phyloP scores from a whole-genome alignment of 64 coral and sea anemone genomes.

The Montipora capricornis region DNA sequence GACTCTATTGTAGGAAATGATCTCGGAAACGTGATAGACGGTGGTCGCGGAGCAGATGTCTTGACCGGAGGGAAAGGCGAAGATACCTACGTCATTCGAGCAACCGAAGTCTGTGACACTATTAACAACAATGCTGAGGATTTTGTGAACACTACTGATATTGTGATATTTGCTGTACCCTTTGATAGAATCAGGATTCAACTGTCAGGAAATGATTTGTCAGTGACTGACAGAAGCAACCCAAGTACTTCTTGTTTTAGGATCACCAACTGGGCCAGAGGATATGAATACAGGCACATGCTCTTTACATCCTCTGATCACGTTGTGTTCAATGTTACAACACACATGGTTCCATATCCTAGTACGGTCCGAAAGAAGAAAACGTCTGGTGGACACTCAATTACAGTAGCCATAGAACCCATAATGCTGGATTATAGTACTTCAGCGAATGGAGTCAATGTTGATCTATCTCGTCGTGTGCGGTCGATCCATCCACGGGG shows the following conservation, averaged over 20 bases:
- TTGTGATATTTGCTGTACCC: constrained; percentile 32
- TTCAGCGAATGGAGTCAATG: background rate
- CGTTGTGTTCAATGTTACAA: constrained; percentile 37
- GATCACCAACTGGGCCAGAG: constrained; percentile 21
- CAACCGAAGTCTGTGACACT: constrained; percentile 14
- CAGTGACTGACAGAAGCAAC: background rate
- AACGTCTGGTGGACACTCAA: no score
- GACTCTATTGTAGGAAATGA: constrained; percentile 56
- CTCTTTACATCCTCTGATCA: constrained; percentile 30
- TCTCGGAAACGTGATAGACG: constrained; percentile 33
- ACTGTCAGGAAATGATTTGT: background rate
- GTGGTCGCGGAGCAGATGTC: background rate
- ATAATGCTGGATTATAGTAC: constrained; percentile 49
- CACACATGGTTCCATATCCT: no score
- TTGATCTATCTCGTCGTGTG: constrained; percentile 2
- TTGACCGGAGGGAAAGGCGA: constrained; percentile 38
- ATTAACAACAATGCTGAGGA: constrained; percentile 56
- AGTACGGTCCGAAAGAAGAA: no score
- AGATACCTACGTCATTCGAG: constrained; percentile 66
- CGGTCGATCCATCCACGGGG: background rate
- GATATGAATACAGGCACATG: constrained; percentile 16
- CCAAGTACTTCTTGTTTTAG: background rate
- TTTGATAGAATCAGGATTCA: constrained; percentile 14
- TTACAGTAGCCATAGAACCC: background rate
- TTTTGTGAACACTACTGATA: constrained; percentile 36